phyloP scores from a whole-genome alignment of 1,140 invertebrate species.

The Trigoniulus corallinus region DNA sequence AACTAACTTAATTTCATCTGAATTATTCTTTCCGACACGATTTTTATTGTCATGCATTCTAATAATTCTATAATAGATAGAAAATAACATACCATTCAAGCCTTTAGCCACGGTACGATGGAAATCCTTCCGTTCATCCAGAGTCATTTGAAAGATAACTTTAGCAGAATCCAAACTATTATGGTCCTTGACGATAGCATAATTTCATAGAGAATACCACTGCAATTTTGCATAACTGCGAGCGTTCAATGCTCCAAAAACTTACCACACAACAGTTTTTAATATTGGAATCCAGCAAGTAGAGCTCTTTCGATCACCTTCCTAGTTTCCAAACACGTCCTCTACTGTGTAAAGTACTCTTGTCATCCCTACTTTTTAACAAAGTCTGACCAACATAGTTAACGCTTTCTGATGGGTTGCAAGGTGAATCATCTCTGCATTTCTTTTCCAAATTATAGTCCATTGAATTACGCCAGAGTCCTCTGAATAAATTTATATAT shows the following conservation, averaged over 20 bases:
- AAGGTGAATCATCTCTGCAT: too few relatives aligned
- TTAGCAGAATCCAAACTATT: constrained; percentile 27
- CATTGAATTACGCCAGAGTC: too few relatives aligned
- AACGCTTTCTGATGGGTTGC: too few relatives aligned
- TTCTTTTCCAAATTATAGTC: too few relatives aligned
- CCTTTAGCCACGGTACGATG: constrained; percentile 30
- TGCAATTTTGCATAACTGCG: too few relatives aligned
- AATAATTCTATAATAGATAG: constrained; percentile 32
- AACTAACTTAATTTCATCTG: constrained; percentile 30
- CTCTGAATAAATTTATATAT: too few relatives aligned
- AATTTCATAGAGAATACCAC: constrained; percentile 10
- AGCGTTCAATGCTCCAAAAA: too few relatives aligned
- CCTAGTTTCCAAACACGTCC: constrained; percentile 33
- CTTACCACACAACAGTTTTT: constrained; percentile 27
- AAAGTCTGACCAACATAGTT: constrained; percentile 24
- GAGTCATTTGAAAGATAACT: constrained; percentile 33
- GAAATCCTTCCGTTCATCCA: constrained; percentile 34
- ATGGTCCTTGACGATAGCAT: too few relatives aligned
- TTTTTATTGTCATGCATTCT: constrained; percentile 36
- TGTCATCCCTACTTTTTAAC: constrained; percentile 30
- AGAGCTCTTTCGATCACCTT: constrained; percentile 33
- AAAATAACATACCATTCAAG: constrained; percentile 31
- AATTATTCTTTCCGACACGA: constrained; percentile 33
- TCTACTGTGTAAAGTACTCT: constrained; percentile 24
- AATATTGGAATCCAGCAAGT: constrained; percentile 29